Evolutionary conservation across 2,888 invertebrate genomes (phyloP), one percentile per base, ranked within the genome.

Genomic region (Chamaedrilus cognettii): DNA sequence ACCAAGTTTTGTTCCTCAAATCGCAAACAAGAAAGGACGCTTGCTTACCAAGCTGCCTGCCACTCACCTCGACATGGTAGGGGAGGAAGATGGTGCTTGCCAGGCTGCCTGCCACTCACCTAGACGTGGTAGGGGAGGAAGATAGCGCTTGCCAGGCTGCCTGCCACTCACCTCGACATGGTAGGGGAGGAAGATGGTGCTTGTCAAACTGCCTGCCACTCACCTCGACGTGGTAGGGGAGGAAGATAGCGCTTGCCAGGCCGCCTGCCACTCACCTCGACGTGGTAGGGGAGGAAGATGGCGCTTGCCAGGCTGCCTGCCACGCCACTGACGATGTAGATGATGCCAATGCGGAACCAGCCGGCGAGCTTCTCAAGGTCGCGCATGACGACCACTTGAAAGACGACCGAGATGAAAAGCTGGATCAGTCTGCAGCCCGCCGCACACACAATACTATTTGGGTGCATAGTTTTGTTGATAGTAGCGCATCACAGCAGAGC

Each of bases 51-150:
- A n/a, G n/a, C n/a, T n/a, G n/a, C n/a, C n/a, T n/a, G n/a, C n/a
- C n/a, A n/a, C n/a, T n/a, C n/a, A 83, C 83, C 81, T 83, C 83
- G 3, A 97, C 96, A 84, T 96, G 89, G 84, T 97, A 97, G 52
- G 99, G 98, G 74, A 97, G 92, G 80, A 99, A 94, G 76, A 97
- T 95, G 71, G 96, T 94, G 77, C 96, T 96, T 61, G 96, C 97
- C 80, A 99, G 88, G 85, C 98, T 98, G 50, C 98, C 99, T 69
- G 93, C 95, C 60, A 99, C 89, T 42, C 98, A 98, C 55, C 94
- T 93, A n/a, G n/a, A n/a, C n/a, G n/a, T n/a, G n/a, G n/a, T n/a
- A n/a, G n/a, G n/a, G n/a, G n/a, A n/a, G n/a, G n/a, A n/a, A n/a
- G n/a, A n/a, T n/a, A n/a, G n/a, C n/a, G n/a, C n/a, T n/a, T n/a